These are phyloP conservation scores for Muscicapa comitata DNA, from an alignment of 2,797 vertebrate genomes.

Conservation along the genomic window DNA sequence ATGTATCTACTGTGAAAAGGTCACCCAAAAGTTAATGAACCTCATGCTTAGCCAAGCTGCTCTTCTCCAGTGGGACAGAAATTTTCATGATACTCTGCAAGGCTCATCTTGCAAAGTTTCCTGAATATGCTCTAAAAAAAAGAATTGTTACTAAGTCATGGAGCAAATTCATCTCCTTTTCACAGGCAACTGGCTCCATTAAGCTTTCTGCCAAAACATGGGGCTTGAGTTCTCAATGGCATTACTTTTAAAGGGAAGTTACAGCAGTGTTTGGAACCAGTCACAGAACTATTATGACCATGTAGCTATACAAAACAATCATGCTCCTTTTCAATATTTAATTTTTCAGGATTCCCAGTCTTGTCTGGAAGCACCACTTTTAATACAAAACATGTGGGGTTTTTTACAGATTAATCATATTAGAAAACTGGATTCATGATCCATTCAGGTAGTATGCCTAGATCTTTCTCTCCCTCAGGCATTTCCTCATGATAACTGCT, in stretches of 20 bases:
- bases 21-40: slow-evolving; percentile 62
- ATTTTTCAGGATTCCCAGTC: background rate
- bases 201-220: background rate
- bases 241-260: background rate
- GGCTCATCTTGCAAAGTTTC: slow-evolving; percentile 38
- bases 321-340: background rate
- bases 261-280: background rate
- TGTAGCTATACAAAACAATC: background rate
- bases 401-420: background rate
- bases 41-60: slow-evolving; percentile 38
- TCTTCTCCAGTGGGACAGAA: slow-evolving; percentile 28
- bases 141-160: background rate
- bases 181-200: background rate
- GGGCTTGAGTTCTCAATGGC: background rate
- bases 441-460: background rate
- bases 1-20: slow-evolving; percentile 48
- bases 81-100: slow-evolving; percentile 32
- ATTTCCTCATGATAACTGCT: background rate
- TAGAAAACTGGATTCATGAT: background rate
- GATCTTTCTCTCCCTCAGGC: background rate
- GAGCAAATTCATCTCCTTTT: background rate
- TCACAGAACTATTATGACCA: background rate
- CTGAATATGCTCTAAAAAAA: background rate
- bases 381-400: background rate
- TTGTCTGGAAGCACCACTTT: background rate